Evolutionary conservation across 2,113 vertebrate species (phyloP).

Genomic region (Campylomormyrus numenius): DNA sequence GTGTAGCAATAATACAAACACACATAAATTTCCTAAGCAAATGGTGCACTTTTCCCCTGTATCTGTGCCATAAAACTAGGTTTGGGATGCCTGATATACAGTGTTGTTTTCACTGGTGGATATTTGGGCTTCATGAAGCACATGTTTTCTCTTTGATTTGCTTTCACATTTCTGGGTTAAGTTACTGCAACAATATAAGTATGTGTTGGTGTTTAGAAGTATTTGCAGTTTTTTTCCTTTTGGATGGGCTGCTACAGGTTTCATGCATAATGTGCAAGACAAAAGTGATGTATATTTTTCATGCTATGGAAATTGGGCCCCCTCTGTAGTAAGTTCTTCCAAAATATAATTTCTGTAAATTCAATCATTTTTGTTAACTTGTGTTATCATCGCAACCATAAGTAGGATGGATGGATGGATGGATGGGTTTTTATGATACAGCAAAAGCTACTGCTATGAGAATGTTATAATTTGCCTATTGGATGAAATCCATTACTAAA

Average conservation of each 20-base stretch:
- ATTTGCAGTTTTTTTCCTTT: constrained; percentile 30
- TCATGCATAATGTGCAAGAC: constrained; percentile 89
- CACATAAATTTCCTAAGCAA: constrained; percentile 18
- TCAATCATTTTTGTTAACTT: constrained; percentile 65
- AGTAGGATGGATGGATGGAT: neutral
- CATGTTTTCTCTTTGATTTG: constrained; percentile 61
- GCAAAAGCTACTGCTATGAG: neutral
- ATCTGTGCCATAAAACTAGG: constrained; percentile 41
- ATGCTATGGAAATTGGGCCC: constrained; percentile 95
- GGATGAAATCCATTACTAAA: neutral
- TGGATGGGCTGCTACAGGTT: constrained; percentile 61
- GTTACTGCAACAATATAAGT: constrained; percentile 35
- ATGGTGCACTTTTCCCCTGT: constrained; percentile 30
- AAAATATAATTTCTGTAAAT: constrained; percentile 85
- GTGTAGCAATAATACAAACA: constrained; percentile 60
- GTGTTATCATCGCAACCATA: constrained; percentile 19
- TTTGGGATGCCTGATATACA: constrained; percentile 39
- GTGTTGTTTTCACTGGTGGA: constrained; percentile 56
- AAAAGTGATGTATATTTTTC: constrained; percentile 98
- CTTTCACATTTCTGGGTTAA: constrained; percentile 65
- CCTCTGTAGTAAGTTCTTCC: constrained; percentile 95
- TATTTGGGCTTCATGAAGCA: constrained; percentile 72
- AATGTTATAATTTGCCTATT: neutral
- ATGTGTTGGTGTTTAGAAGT: neutral
- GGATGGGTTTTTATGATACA: neutral